These are phyloP conservation scores for Triplophysa dalaica DNA, from an alignment of 2,113 vertebrate genomes.

Conservation along the genomic window DNA sequence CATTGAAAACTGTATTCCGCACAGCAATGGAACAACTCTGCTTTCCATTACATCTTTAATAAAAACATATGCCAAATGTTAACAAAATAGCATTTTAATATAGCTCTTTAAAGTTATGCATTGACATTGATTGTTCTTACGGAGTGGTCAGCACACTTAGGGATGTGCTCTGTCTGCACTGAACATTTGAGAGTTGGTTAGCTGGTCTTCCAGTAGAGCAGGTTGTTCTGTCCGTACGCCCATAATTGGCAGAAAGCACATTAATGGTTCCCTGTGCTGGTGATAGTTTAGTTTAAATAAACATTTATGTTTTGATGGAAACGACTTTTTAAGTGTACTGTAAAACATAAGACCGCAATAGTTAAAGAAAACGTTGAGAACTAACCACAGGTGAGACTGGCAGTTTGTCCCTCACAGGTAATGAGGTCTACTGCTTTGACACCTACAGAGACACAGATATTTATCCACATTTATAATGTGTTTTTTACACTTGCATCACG, in stretches of 20 bases:
- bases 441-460: background rate
- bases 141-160: background rate
- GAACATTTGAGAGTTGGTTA: slow-evolving; percentile 16
- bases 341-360: no score
- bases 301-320: no score
- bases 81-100: no score
- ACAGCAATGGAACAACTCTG: background rate
- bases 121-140: background rate
- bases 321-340: no score
- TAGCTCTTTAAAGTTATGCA: no score
- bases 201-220: slow-evolving; percentile 3
- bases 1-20: background rate
- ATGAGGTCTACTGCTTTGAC: background rate
- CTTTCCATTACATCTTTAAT: background rate
- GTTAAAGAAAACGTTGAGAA: no score
- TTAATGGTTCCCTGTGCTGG: slow-evolving; percentile 24
- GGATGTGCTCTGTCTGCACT: slow-evolving; percentile 10
- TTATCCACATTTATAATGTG: no score
- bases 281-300: background rate
- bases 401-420: background rate
- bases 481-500: no score
- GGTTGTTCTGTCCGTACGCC: background rate
- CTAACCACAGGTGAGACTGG: slow-evolving; percentile 5
- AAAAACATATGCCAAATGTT: background rate
- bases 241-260: slow-evolving; percentile 25